These are phyloP conservation scores for Apis florea DNA, from an alignment of 1,140 invertebrate genomes.

Conservation along the genomic window DNA sequence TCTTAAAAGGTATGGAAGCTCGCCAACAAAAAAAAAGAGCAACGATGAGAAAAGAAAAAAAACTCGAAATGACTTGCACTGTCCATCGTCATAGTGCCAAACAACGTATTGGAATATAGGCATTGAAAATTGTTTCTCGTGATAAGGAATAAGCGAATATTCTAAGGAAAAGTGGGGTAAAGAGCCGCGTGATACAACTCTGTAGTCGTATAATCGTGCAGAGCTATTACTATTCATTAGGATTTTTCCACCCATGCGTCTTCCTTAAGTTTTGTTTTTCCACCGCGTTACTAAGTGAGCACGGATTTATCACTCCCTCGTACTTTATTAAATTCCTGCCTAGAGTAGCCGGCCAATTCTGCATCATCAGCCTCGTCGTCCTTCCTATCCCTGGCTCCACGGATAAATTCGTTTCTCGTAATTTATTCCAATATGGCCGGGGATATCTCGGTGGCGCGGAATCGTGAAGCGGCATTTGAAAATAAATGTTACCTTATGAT, in stretches of 20 bases:
- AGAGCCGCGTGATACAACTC: conserved; percentile 45
- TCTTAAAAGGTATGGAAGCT: background rate
- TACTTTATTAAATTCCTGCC: conserved; percentile 71
- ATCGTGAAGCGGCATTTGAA: conserved; percentile 37
- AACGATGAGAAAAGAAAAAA: background rate
- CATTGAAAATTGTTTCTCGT: background rate
- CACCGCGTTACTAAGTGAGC: conserved; percentile 67
- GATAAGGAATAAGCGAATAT: background rate
- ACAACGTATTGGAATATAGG: conserved; percentile 8
- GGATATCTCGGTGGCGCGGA: conserved; percentile 23
- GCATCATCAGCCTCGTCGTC: background rate
- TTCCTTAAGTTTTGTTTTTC: conserved; percentile 69
- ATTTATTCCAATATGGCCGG: conserved; percentile 55
- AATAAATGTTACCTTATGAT: background rate
- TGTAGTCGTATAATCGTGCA: conserved; percentile 44
- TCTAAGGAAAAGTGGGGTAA: conserved; percentile 16
- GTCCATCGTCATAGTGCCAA: background rate
- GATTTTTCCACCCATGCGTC: conserved; percentile 72
- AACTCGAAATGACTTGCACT: conserved; percentile 24
- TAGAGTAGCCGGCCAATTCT: conserved; percentile 9
- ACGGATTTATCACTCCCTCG: conserved; percentile 69
- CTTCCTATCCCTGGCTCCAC: background rate
- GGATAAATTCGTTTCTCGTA: conserved; percentile 52
- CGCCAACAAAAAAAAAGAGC: conserved; percentile 2
- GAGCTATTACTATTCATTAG: conserved; percentile 72